Evolutionary conservation across 2,113 vertebrate species (phyloP).

Genomic region (Scopus umbretta): DNA sequence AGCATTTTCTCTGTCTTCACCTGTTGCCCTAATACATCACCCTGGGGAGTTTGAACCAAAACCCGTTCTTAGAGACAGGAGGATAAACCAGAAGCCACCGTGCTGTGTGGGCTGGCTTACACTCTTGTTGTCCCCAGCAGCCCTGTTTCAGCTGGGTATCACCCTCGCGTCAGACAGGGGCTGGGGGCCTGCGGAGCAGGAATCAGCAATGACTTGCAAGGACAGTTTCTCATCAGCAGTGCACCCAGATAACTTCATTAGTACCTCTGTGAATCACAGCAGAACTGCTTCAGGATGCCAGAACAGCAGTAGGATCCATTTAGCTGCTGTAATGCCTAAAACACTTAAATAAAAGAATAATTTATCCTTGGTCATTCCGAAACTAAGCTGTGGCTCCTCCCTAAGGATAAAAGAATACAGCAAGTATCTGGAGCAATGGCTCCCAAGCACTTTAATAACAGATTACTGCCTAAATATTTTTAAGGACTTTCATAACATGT

Average conservation of each 20-base stretch:
- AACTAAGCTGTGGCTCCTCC: background rate
- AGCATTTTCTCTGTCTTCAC: background rate
- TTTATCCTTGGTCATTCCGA: background rate
- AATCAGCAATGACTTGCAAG: background rate
- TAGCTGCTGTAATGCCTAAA: background rate
- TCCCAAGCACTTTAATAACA: background rate
- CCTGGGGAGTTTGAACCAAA: background rate
- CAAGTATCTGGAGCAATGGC: background rate
- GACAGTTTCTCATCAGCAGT: background rate
- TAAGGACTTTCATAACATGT: background rate
- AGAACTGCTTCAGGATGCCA: background rate
- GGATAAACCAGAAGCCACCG: background rate
- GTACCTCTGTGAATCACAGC: constrained; percentile 3
- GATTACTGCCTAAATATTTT: background rate
- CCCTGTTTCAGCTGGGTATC: background rate
- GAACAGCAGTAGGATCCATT: background rate
- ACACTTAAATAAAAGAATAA: background rate
- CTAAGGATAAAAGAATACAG: background rate
- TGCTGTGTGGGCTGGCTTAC: background rate
- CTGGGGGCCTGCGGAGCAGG: background rate
- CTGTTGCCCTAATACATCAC: background rate
- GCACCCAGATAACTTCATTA: background rate
- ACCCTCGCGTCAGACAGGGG: background rate
- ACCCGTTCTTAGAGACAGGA: background rate
- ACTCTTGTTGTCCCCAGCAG: background rate